phyloP scores from a whole-genome alignment of 2,797 vertebrate species.

The Serranus cabrilla region DNA sequence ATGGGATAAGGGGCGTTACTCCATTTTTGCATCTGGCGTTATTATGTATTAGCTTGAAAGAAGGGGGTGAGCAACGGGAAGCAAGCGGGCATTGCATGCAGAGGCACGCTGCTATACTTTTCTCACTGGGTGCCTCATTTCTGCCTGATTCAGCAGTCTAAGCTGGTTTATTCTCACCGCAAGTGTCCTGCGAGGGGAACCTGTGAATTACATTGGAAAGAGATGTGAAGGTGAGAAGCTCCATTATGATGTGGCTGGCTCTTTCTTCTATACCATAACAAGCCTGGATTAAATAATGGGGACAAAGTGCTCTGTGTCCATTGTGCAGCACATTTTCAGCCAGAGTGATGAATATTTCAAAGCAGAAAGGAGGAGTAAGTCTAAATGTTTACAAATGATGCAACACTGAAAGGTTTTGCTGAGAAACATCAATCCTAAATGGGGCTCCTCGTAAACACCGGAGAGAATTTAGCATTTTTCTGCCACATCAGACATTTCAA shows the following conservation, averaged over 20 bases:
- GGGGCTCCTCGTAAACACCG: slow-evolving; percentile 56
- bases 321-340: slow-evolving; percentile 20
- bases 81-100: slow-evolving; percentile 36
- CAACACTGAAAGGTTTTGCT: slow-evolving; percentile 44
- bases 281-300: slow-evolving; percentile 23
- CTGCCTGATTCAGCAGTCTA: slow-evolving; percentile 73
- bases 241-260: slow-evolving; percentile 17
- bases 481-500: slow-evolving; percentile 71
- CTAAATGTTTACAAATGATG: slow-evolving; percentile 63
- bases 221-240: slow-evolving; percentile 57
- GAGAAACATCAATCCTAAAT: slow-evolving; percentile 47
- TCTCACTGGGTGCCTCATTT: slow-evolving; percentile 67
- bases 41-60: slow-evolving; percentile 38
- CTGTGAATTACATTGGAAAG: slow-evolving; percentile 51
- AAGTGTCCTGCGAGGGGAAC: slow-evolving; percentile 44
- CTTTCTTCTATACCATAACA: slow-evolving; percentile 21
- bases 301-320: slow-evolving; percentile 23
- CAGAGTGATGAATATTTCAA: slow-evolving; percentile 52
- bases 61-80: slow-evolving; percentile 27
- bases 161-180: slow-evolving; percentile 59
- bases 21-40: slow-evolving; percentile 43
- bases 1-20: slow-evolving; percentile 37
- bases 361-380: slow-evolving; percentile 39
- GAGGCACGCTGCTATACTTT: slow-evolving; percentile 43
- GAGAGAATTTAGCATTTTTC: slow-evolving; percentile 58